phyloP scores from a whole-genome alignment of 2,113 vertebrate genomes.

The Cyanoramphus novaezelandiae region DNA sequence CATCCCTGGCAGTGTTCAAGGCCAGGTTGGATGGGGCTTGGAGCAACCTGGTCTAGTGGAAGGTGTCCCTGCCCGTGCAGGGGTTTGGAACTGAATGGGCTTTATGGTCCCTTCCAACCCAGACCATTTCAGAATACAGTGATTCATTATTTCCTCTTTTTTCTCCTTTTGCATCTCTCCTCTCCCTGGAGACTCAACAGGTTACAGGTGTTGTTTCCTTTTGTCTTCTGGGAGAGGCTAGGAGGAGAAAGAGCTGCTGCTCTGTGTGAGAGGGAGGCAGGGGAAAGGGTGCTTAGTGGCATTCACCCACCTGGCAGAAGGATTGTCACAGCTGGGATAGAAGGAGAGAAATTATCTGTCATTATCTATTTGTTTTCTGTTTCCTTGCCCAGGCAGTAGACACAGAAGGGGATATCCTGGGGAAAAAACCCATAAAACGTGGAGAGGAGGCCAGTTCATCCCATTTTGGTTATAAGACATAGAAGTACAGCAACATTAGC shows the following conservation, averaged over 20 bases:
- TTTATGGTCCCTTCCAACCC: background rate
- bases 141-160: background rate
- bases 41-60: background rate
- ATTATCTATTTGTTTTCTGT: background rate
- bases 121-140: background rate
- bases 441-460: background rate
- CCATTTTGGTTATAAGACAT: fast-evolving
- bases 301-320: fast-evolving
- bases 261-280: background rate
- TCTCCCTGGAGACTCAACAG: slow-evolving; percentile 6
- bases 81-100: background rate
- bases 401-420: background rate
- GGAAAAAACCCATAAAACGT: background rate
- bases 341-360: background rate
- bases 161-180: background rate
- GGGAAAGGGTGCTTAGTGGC: background rate
- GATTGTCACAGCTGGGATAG: background rate
- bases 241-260: background rate
- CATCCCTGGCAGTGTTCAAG: too few species aligned
- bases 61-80: background rate
- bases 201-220: background rate
- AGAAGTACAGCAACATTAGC: background rate
- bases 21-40: too few species aligned
- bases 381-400: background rate
- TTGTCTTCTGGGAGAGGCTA: background rate